Evolutionary conservation across 2,797 vertebrate genomes (phyloP).

Genomic region (Sarcoramphus papa): DNA sequence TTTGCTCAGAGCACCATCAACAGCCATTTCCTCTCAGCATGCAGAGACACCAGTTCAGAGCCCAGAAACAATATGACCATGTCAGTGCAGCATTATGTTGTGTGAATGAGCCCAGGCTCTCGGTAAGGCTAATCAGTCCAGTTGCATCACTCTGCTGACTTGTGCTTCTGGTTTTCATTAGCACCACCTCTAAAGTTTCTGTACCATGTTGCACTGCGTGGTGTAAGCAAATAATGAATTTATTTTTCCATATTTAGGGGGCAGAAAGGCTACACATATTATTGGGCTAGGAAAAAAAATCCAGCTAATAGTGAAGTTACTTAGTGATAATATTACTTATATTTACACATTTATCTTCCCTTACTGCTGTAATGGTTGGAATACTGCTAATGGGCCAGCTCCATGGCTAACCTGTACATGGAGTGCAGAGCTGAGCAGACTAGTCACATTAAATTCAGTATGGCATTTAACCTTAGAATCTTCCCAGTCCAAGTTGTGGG

Average conservation of each 20-base stretch:
- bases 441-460: neutral
- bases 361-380: neutral
- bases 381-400: neutral
- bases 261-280: neutral
- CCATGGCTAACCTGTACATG: accelerated
- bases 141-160: neutral
- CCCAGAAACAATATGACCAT: neutral
- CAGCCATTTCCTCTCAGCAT: neutral
- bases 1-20: neutral
- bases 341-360: neutral
- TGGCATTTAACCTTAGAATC: neutral
- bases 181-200: neutral
- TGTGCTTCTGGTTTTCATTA: neutral
- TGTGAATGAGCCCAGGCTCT: neutral
- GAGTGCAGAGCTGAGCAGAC: neutral
- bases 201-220: neutral
- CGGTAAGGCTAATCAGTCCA: neutral
- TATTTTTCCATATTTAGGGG: neutral
- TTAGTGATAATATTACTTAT: too few species aligned
- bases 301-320: neutral
- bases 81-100: neutral
- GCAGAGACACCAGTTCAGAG: neutral
- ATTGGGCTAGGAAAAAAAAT: neutral
- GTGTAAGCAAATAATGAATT: neutral
- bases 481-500: neutral